phyloP scores from a whole-genome alignment of 2,797 vertebrate species.

The Platyrinchus mystaceus region DNA sequence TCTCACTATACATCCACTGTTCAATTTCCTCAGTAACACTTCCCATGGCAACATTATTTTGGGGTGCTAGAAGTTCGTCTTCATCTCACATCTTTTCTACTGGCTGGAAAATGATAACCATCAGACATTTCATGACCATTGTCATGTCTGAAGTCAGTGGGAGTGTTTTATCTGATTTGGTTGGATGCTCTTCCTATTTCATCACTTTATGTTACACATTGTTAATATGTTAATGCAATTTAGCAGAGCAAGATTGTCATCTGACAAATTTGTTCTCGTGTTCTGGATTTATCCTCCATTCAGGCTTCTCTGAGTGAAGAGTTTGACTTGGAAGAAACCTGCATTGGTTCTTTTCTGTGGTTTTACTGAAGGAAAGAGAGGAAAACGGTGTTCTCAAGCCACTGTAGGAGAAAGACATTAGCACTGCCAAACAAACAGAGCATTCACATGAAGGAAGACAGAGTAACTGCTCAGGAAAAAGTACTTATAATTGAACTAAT shows the following conservation, averaged over 20 bases:
- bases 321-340: background rate
- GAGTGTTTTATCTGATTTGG: background rate
- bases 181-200: background rate
- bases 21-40: background rate
- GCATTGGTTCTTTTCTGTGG: background rate
- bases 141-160: background rate
- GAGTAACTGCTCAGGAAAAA: background rate
- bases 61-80: background rate
- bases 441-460: background rate
- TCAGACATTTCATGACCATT: background rate
- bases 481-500: background rate
- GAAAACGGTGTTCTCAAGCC: background rate
- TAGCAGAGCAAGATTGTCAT: background rate
- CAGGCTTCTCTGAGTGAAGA: background rate
- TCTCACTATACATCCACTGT: background rate
- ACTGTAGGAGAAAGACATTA: background rate
- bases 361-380: background rate
- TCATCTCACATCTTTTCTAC: background rate
- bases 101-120: background rate
- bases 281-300: background rate
- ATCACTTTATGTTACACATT: background rate
- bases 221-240: background rate
- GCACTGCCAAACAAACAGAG: background rate
- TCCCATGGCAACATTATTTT: background rate
- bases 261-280: background rate